These are phyloP conservation scores for Phyllopteryx taeniolatus DNA, from an alignment of 2,113 vertebrate genomes.

Conservation along the genomic window DNA sequence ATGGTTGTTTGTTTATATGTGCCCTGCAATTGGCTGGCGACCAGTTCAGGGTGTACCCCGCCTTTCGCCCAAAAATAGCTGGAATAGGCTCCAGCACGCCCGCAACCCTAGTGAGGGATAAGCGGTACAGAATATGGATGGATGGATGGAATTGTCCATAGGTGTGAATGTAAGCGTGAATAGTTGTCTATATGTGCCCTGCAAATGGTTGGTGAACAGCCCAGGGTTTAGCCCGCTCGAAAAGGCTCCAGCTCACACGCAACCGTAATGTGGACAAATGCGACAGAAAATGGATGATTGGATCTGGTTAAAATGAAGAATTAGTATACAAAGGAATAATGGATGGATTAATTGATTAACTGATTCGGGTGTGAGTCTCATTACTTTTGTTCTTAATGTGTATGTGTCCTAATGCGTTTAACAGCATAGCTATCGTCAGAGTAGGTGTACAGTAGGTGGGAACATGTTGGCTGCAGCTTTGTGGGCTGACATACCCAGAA, in stretches of 20 bases:
- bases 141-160: neutral
- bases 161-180: neutral
- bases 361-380: neutral
- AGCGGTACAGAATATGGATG: too few relatives aligned
- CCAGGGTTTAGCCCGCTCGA: too few relatives aligned
- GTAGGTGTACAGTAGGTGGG: conserved; percentile 45
- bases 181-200: neutral
- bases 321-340: neutral
- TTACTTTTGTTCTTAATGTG: neutral
- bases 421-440: conserved; percentile 24
- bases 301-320: neutral
- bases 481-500: conserved; percentile 41
- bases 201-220: too few relatives aligned
- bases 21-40: too few relatives aligned
- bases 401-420: conserved; percentile 23
- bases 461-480: conserved; percentile 35
- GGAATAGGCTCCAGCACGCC: too few relatives aligned
- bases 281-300: neutral
- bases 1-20: too few relatives aligned
- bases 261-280: too few relatives aligned
- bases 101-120: too few relatives aligned
- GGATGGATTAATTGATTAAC: neutral
- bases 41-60: too few relatives aligned
- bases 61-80: too few relatives aligned
- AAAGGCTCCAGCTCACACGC: too few relatives aligned